Base-by-base conservation (phyloP, 1,140 invertebrate genomes). In the Pseudomyrmex concolor region DNA sequence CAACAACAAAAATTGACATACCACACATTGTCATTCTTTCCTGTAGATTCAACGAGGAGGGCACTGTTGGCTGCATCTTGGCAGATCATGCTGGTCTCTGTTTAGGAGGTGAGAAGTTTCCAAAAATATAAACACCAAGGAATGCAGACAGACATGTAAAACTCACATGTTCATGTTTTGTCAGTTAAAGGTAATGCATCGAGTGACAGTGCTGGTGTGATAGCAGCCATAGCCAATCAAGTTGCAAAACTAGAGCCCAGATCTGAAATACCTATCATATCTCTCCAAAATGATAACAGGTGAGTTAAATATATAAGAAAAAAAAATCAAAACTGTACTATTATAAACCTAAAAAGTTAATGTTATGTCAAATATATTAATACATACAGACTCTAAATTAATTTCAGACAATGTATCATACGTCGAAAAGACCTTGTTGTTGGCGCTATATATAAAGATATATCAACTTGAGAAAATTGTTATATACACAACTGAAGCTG, bases 321-420 rank as follows among this genome's bases (percentile, higher is more conserved):
- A 5, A 3, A 25, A 25, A 34, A 34, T 34, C 34, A 34, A 34
- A 34, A 34, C 5, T 68, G 22, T 2, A 15, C 51, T 68, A 77
- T 64, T n/a, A 19, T 19, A 55, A 68, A 71, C 17, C 1, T 19
- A 63, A 64, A 67, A 76, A 68, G 1, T 3, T 17, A 43, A 67
- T 43, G 68, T 66, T 81, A 15, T 19, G 57, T 45, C 22, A 72
- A 64, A 63, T 19, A 63, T 19, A 55, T 43, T 9, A 48, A 13
- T 82, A 81, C 70, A 72, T 68, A 73, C 48, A 51, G 68, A 78
- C 57, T 55, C 25, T 77, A 17, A 80, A 83, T 60, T 13, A 80
- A 76, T 86, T 90, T 92, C 74, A 94, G 94, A 80, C 92, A 94
- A 78, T 94, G 93, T 74, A 86, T 94, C n/a, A 94, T 94, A 83